Base-by-base conservation (phyloP, 2,113 vertebrate species). In the Myotis davidii region DNA sequence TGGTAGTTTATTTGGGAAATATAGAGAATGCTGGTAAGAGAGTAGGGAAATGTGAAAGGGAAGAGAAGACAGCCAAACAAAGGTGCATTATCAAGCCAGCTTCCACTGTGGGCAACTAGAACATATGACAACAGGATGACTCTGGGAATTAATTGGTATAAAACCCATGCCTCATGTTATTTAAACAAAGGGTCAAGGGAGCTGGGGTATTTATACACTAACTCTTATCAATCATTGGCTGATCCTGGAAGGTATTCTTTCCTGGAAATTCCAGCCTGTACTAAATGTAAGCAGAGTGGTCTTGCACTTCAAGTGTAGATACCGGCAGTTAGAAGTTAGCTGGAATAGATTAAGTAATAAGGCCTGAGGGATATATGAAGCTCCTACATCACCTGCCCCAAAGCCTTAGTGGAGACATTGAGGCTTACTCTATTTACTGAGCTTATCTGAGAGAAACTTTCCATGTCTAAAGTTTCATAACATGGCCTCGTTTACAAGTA, bases 1-100 rank as follows among this genome's bases (percentile, higher is more conserved):
- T 37, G 42, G 18, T n/a, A 34, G 74, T 94, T 94, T 73, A 87
- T 89, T 74, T 73, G 83, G 54, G 37, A 84, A 82, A 23, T 45
- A 39, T 6, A 27, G 32, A 61, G 73, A 61, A 54, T 37, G 39
- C 56, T 34, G 67, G n/a, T n/a, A 65, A n/a, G 56, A 86, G 34
- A 92, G 83, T 32, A 59, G 42, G 52, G 12, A 88, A 54, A 90
- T 61, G 61, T 56, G 82, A 27, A 69, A 70, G 81, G 14, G 37
- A 14, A 45, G 17, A 90, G 76, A 70, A 83, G 69, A 25, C 61
- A 79, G 64, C 74, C 18, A 9, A 42, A 70, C 37, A 67, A 83
- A 67, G 61, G 48, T 42, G 10, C 6, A 20, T 59, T 45, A n/a
- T n/a, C 37, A 64, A 94, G 50, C 56, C 74, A 48, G 61, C 54